Evolutionary conservation across 2,797 vertebrate species (phyloP).

Genomic region (Rhodeus uyekii): DNA sequence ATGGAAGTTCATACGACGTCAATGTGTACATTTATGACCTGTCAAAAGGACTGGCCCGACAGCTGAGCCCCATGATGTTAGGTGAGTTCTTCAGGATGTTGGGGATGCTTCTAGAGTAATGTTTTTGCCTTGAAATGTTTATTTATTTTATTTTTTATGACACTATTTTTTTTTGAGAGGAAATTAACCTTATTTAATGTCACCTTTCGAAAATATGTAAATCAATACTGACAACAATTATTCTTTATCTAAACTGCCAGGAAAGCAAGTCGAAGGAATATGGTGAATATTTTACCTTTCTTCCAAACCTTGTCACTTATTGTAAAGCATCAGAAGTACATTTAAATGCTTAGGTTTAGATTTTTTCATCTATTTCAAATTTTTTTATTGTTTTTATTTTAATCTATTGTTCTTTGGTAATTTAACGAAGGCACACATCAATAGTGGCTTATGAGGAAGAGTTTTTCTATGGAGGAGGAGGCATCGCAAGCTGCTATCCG

Average conservation of each 20-base stretch:
- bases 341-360: neutral
- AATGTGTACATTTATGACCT: slow-evolving; percentile 96
- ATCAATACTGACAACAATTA: neutral
- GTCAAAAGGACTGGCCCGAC: slow-evolving; percentile 93
- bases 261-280: slow-evolving; percentile 97
- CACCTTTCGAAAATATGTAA: neutral
- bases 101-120: neutral
- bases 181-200: neutral
- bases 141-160: neutral
- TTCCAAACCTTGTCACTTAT: neutral
- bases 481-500: slow-evolving; percentile 93
- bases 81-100: slow-evolving; percentile 75
- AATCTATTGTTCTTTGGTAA: neutral
- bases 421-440: slow-evolving; percentile 88
- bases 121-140: neutral
- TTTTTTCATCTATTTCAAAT: neutral
- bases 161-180: neutral
- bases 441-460: slow-evolving; percentile 94
- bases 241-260: slow-evolving; percentile 64
- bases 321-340: neutral
- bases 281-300: slow-evolving; percentile 76
- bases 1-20: slow-evolving; percentile 74
- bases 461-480: slow-evolving; percentile 93
- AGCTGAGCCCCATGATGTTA: slow-evolving; percentile 93
- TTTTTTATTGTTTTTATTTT: neutral